Percentiles rank a stretch among this genome's conserved stretches.
Evolutionary conservation across 2,888 invertebrate genomes (phyloP).

Genomic region (Drosophila nr. perissopoda): DNA sequence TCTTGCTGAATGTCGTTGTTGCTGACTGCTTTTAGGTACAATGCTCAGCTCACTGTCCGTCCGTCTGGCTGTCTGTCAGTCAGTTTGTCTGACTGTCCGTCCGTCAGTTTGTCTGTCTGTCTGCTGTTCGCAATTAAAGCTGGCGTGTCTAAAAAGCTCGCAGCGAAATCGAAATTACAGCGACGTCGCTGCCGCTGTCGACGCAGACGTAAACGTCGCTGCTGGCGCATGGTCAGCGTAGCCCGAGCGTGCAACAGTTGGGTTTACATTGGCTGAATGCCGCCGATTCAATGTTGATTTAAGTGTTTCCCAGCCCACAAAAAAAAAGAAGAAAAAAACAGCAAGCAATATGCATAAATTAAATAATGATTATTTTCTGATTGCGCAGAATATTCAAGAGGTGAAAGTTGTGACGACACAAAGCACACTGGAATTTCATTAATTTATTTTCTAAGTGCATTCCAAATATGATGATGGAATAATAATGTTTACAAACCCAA

Average conservation of each 20-base stretch:
- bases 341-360: slow-evolving; percentile 50
- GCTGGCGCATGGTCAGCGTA: slow-evolving; percentile 55
- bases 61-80: slow-evolving; percentile 11
- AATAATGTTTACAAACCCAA: background rate
- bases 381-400: slow-evolving; percentile 69
- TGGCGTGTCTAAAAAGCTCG: slow-evolving; percentile 54
- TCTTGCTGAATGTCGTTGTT: slow-evolving; percentile 34
- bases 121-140: slow-evolving; percentile 40
- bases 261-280: slow-evolving; percentile 20
- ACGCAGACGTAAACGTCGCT: slow-evolving; percentile 7
- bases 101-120: slow-evolving; percentile 10
- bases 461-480: background rate
- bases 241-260: slow-evolving; percentile 78
- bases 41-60: slow-evolving; percentile 32
- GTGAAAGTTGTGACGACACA: slow-evolving; percentile 68
- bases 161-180: slow-evolving; percentile 60
- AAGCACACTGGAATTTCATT: slow-evolving; percentile 13
- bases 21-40: slow-evolving; percentile 35
- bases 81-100: slow-evolving; percentile 29
- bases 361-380: slow-evolving; percentile 48
- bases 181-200: slow-evolving; percentile 24
- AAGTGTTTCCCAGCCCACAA: slow-evolving; percentile 39
- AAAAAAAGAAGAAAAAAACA: slow-evolving; percentile 14
- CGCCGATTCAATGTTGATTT: slow-evolving; percentile 47
- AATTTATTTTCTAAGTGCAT: slow-evolving; percentile 3